These are phyloP conservation scores for Brenthis daphne DNA, from an alignment of 2,888 invertebrate species.

Conservation along the genomic window DNA sequence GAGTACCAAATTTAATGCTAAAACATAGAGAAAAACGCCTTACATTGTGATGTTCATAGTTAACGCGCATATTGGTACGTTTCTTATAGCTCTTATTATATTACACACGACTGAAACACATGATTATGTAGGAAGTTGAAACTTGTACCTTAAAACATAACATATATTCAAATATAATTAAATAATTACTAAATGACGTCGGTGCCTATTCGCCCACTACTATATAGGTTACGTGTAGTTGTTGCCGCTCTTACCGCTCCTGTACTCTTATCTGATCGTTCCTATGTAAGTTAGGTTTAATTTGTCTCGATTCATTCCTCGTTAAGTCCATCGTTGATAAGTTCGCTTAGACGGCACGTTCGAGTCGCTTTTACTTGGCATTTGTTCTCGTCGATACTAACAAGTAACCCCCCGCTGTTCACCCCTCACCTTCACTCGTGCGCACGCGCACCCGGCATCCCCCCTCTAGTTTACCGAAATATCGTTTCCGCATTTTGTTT, in stretches of 20 bases:
- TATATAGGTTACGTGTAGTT: slow-evolving; percentile 71
- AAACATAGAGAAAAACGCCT: slow-evolving; percentile 68
- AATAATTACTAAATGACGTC: slow-evolving; percentile 51
- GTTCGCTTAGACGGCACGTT: slow-evolving; percentile 31
- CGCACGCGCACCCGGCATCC: slow-evolving; percentile 28
- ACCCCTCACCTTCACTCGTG: slow-evolving; percentile 25
- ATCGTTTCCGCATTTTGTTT: slow-evolving; percentile 59
- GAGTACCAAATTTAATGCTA: slow-evolving; percentile 70
- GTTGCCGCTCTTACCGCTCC: slow-evolving; percentile 54
- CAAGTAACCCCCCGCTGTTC: slow-evolving; percentile 34
- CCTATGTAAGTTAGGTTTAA: slow-evolving; percentile 77
- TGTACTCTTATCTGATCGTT: slow-evolving; percentile 61
- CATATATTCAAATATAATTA: slow-evolving; percentile 55
- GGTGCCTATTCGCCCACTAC: slow-evolving; percentile 65
- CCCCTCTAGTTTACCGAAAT: slow-evolving; percentile 18
- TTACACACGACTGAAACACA: slow-evolving; percentile 67
- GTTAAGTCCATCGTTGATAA: slow-evolving; percentile 42
- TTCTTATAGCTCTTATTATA: slow-evolving; percentile 71
- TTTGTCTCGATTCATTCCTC: slow-evolving; percentile 76
- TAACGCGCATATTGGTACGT: slow-evolving; percentile 73
- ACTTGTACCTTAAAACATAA: slow-evolving; percentile 63
- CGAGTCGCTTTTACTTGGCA: slow-evolving; percentile 41
- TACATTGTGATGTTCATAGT: slow-evolving; percentile 78
- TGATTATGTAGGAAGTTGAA: slow-evolving; percentile 67
- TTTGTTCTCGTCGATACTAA: no score